A percentile compares a stretch with the other conserved stretches of the same genome.
phyloP scores from a whole-genome alignment of 2,113 vertebrate genomes.

The Solenodon paradoxus region DNA sequence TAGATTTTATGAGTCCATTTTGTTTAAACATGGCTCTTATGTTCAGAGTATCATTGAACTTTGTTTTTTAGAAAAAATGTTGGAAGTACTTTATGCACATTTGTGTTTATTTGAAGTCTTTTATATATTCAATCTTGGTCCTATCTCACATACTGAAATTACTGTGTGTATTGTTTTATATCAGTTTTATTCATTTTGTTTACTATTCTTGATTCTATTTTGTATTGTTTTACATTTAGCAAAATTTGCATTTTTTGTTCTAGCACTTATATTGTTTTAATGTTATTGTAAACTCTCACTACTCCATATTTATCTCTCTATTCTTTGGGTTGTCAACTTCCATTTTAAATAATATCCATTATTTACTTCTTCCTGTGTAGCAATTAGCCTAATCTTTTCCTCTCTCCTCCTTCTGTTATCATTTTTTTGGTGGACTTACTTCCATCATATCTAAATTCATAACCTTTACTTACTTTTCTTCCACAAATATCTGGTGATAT shows the following conservation, averaged over 20 bases:
- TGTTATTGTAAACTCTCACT: neutral
- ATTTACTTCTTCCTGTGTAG: neutral
- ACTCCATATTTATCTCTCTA: neutral
- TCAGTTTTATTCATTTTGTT: neutral
- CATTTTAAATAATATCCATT: neutral
- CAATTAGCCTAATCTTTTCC: neutral
- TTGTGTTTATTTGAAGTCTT: neutral
- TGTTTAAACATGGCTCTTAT: neutral
- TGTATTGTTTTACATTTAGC: neutral
- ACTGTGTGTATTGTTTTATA: neutral
- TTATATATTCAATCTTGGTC: neutral
- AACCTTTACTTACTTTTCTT: neutral
- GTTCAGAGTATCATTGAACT: neutral
- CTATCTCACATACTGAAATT: neutral
- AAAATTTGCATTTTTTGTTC: neutral
- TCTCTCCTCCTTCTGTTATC: neutral
- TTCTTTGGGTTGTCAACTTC: neutral
- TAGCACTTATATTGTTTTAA: neutral
- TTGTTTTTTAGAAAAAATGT: neutral
- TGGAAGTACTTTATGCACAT: neutral
- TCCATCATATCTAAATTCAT: neutral
- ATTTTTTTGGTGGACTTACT: neutral
- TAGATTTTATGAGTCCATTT: neutral
- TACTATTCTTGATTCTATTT: neutral
- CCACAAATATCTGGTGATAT: neutral